Evolutionary conservation across 2,113 vertebrate species (phyloP).

Genomic region (Sialia sialis): DNA sequence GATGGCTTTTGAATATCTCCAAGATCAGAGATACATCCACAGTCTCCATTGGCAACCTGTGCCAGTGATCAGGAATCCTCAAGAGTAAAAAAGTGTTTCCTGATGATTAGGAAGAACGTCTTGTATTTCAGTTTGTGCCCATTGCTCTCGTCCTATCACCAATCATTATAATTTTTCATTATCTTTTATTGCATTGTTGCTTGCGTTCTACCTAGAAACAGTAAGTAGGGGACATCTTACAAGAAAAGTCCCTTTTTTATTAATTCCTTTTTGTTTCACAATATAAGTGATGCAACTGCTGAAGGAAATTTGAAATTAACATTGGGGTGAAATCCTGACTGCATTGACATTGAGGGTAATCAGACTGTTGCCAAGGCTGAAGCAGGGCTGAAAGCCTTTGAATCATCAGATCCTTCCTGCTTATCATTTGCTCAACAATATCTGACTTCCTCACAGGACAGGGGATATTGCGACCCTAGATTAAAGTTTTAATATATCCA

Average conservation of each 20-base stretch:
- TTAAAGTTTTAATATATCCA: background rate
- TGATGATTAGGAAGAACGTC: background rate
- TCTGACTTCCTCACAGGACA: background rate
- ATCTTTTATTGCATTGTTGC: background rate
- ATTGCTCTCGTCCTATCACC: background rate
- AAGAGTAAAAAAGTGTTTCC: background rate
- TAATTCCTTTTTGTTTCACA: background rate
- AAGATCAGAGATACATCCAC: background rate
- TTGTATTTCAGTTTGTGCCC: background rate
- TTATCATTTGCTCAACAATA: background rate
- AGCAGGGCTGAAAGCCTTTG: background rate
- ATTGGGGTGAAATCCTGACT: background rate
- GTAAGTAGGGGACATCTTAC: background rate
- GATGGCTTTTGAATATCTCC: background rate
- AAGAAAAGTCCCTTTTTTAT: background rate
- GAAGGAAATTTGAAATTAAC: background rate
- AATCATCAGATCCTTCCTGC: background rate
- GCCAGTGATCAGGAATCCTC: background rate
- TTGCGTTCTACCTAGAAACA: background rate
- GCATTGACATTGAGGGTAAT: background rate
- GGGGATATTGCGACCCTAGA: background rate
- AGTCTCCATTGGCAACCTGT: background rate
- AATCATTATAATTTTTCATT: background rate
- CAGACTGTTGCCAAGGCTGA: background rate
- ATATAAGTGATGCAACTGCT: background rate